Evolutionary conservation across 2,888 invertebrate species (phyloP).

Genomic region (Chymomyza caudatula): DNA sequence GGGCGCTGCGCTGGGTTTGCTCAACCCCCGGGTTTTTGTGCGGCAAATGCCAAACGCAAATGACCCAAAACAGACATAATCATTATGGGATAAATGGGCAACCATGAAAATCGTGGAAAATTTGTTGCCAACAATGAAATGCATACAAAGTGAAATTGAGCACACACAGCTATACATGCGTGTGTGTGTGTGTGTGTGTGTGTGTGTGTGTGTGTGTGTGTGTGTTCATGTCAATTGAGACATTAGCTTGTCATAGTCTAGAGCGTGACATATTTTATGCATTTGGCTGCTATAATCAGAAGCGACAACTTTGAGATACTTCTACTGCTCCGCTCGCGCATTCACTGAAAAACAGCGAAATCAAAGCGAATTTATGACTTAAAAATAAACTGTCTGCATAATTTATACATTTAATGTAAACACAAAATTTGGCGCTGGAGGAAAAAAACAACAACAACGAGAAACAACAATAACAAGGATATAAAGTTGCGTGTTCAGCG

Average conservation of each 20-base stretch:
- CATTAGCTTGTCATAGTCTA: constrained; percentile 26
- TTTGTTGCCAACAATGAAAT: constrained; percentile 37
- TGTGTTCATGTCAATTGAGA: neutral
- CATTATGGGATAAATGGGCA: constrained; percentile 58
- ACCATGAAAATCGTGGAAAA: constrained; percentile 55
- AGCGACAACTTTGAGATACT: constrained; percentile 39
- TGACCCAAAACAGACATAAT: constrained; percentile 62
- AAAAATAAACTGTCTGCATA: constrained; percentile 60
- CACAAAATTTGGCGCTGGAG: constrained; percentile 46
- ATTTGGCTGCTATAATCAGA: too few species aligned
- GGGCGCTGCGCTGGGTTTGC: neutral
- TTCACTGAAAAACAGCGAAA: constrained; percentile 38
- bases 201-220: constrained; percentile 8
- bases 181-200: neutral
- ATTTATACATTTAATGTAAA: constrained; percentile 69
- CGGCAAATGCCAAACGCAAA: constrained; percentile 32
- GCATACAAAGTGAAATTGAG: constrained; percentile 49
- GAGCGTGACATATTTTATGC: constrained; percentile 57
- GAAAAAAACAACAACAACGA: neutral
- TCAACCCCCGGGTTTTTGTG: constrained; percentile 12
- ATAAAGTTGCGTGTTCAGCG: constrained; percentile 14
- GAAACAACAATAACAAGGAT: neutral
- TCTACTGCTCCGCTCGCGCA: neutral
- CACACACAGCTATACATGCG: neutral
- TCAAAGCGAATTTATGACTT: constrained; percentile 57